A percentile compares a stretch with the other conserved stretches of the same genome.
phyloP scores from a whole-genome alignment of 2,113 vertebrate species.

The Eleginops maclovinus region DNA sequence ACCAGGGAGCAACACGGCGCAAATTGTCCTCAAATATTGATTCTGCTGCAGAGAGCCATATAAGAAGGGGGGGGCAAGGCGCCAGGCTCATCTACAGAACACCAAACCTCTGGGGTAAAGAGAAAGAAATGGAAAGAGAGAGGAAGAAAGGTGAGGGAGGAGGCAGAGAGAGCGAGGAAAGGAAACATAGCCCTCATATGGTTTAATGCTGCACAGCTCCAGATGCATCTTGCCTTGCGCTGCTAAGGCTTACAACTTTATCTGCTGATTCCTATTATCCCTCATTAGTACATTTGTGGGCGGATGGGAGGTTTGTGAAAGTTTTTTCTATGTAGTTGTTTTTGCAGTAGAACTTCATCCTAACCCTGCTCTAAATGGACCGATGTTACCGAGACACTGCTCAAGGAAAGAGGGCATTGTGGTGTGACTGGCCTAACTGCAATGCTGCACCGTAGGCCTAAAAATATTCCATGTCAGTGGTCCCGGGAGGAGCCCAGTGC shows the following conservation, averaged over 20 bases:
- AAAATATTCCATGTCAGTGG: constrained; percentile 82
- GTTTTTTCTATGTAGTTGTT: constrained; percentile 16
- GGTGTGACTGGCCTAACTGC: constrained; percentile 77
- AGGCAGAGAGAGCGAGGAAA: constrained; percentile 5
- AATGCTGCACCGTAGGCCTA: constrained; percentile 76
- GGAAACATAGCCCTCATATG: constrained; percentile 31
- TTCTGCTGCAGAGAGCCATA: constrained; percentile 68
- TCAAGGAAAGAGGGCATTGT: constrained; percentile 70
- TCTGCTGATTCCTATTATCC: constrained; percentile 3
- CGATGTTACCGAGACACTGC: constrained; percentile 59
- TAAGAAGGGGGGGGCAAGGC: constrained; percentile 57
- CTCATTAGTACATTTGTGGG: not conserved
- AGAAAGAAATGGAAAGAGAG: not conserved
- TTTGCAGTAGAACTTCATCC: constrained; percentile 28
- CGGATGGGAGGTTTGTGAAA: not conserved
- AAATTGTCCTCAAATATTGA: constrained; percentile 81
- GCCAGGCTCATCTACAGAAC: constrained; percentile 68
- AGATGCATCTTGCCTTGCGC: constrained; percentile 14
- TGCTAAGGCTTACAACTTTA: constrained; percentile 14
- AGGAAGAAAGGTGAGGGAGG: not conserved
- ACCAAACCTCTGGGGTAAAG: constrained; percentile 45
- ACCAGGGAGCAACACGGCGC: constrained; percentile 66
- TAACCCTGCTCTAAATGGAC: constrained; percentile 49
- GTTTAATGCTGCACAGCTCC: constrained; percentile 27
- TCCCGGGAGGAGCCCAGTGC: constrained; percentile 77